Evolutionary conservation across 2,888 invertebrate genomes (phyloP).

Genomic region (Pemphredon lugubris): DNA sequence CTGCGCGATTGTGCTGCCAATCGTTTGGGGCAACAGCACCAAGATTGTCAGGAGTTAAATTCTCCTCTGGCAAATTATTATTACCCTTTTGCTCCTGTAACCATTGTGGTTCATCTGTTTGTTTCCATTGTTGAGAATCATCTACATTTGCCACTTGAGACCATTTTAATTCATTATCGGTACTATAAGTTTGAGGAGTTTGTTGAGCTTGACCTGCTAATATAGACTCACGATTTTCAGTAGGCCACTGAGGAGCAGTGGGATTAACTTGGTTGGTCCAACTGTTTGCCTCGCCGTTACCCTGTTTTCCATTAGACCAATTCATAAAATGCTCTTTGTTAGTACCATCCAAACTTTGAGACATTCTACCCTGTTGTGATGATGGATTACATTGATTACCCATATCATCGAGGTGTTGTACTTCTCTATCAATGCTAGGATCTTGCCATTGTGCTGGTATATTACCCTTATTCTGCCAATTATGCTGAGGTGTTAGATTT

Average conservation of each 20-base stretch:
- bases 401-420: slow-evolving; percentile 60
- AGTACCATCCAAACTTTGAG: slow-evolving; percentile 44
- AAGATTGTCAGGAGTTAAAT: slow-evolving; percentile 40
- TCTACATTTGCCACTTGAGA: slow-evolving; percentile 50
- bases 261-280: slow-evolving; percentile 44
- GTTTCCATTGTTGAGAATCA: slow-evolving; percentile 58
- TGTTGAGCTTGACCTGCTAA: slow-evolving; percentile 52
- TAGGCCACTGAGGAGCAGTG: slow-evolving; percentile 64
- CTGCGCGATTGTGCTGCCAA: slow-evolving; percentile 37
- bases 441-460: slow-evolving; percentile 71
- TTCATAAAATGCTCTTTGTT: slow-evolving; percentile 60
- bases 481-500: slow-evolving; percentile 55
- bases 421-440: slow-evolving; percentile 56
- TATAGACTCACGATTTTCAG: slow-evolving; percentile 63
- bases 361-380: slow-evolving; percentile 37
- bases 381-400: slow-evolving; percentile 58
- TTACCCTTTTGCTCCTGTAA: slow-evolving; percentile 52
- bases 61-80: slow-evolving; percentile 32
- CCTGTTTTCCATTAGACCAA: slow-evolving; percentile 57
- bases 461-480: slow-evolving; percentile 71
- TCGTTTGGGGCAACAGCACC: slow-evolving; percentile 31
- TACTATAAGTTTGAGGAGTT: slow-evolving; percentile 34
- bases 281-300: slow-evolving; percentile 39
- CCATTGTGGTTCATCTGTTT: slow-evolving; percentile 57
- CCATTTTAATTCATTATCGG: slow-evolving; percentile 53